A percentile compares a stretch with the other conserved stretches of the same genome.
Evolutionary conservation across 2,797 vertebrate species (phyloP).

Genomic region (Fundulus diaphanus): DNA sequence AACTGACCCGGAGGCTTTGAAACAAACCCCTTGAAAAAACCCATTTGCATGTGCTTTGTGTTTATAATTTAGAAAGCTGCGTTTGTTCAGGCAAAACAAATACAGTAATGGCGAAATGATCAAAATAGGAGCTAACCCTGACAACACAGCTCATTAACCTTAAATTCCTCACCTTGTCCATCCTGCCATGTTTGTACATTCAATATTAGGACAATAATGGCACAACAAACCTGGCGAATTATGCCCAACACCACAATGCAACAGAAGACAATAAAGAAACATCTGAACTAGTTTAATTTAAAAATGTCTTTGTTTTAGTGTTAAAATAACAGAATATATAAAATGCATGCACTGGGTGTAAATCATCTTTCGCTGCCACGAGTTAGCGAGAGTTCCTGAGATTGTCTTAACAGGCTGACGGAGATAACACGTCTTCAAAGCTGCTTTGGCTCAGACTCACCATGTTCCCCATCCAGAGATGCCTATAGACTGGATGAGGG

Average conservation of each 20-base stretch:
- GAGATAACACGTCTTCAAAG: not conserved
- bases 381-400: conserved; percentile 13
- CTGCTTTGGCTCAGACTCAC: conserved; percentile 78
- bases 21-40: too few relatives aligned
- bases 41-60: too few relatives aligned
- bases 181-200: conserved; percentile 9
- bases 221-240: not conserved
- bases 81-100: too few relatives aligned
- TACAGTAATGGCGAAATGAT: not conserved
- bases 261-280: not conserved
- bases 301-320: conserved; percentile 3
- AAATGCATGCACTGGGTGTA: conserved; percentile 4
- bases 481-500: conserved; percentile 88
- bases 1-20: too few relatives aligned
- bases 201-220: conserved; percentile 1
- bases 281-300: conserved; percentile 5
- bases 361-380: not conserved
- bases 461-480: conserved; percentile 90
- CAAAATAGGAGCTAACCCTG: not conserved
- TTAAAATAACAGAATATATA: not conserved
- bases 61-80: not conserved
- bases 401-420: not conserved
- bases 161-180: not conserved
- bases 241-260: not conserved
- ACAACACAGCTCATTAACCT: not conserved